phyloP scores from a whole-genome alignment of 2,888 invertebrate species.

The Euproctis similis region DNA sequence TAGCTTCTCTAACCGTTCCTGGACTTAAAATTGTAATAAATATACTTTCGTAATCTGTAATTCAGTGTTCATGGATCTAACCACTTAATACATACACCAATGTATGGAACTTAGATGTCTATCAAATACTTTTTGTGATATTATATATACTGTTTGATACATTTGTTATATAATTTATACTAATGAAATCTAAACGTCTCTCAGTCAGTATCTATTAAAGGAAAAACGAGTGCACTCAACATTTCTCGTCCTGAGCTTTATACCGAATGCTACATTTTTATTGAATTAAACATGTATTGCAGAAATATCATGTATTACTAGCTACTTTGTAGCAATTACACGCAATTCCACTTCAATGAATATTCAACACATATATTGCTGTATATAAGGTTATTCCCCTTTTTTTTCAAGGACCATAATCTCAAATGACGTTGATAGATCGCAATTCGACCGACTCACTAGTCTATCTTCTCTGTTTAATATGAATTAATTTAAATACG shows the following conservation, averaged over 20 bases:
- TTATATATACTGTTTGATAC: too few relatives aligned
- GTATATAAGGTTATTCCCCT: constrained; percentile 23
- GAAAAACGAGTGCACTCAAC: not conserved
- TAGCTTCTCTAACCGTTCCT: too few relatives aligned
- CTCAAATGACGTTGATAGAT: constrained; percentile 20
- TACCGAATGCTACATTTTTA: not conserved
- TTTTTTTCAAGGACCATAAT: constrained; percentile 13
- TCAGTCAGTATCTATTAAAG: not conserved
- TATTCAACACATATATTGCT: constrained; percentile 29
- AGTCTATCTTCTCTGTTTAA: too few relatives aligned
- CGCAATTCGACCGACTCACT: constrained; percentile 22
- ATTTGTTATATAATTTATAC: constrained; percentile 1
- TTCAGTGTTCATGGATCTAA: too few relatives aligned
- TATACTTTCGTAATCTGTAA: too few relatives aligned
- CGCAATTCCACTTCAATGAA: constrained; percentile 32
- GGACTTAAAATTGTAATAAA: too few relatives aligned
- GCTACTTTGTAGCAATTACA: constrained; percentile 38
- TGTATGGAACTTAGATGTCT: too few relatives aligned
- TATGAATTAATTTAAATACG: too few relatives aligned
- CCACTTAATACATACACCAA: too few relatives aligned
- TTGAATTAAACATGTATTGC: not conserved
- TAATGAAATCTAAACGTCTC: not conserved
- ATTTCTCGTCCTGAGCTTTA: constrained; percentile 1
- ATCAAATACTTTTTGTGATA: too few relatives aligned
- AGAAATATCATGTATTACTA: not conserved